phyloP scores from a whole-genome alignment of 2,888 invertebrate genomes.

The Mimumesa dahlbomi region DNA sequence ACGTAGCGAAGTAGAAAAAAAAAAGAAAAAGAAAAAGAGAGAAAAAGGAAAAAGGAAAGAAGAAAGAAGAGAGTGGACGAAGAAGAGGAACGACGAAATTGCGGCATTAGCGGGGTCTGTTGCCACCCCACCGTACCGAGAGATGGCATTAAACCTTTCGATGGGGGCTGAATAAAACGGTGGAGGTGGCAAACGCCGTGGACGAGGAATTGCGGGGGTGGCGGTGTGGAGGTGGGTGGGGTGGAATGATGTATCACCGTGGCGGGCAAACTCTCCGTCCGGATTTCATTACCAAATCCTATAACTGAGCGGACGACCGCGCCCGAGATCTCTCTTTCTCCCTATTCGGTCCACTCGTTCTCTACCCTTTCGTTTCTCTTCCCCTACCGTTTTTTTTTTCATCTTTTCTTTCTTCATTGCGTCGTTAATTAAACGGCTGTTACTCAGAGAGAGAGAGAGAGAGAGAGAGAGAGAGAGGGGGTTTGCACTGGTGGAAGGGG shows the following conservation, averaged over 20 bases:
- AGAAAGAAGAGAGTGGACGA: constrained; percentile 42
- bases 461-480: too few relatives aligned
- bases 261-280: constrained; percentile 59
- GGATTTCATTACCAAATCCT: constrained; percentile 69
- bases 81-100: constrained; percentile 71
- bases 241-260: constrained; percentile 65
- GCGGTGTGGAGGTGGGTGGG: constrained; percentile 50
- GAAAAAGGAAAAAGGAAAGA: neutral
- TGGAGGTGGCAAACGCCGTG: constrained; percentile 19
- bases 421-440: constrained; percentile 66
- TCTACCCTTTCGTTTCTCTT: neutral
- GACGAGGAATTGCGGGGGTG: constrained; percentile 29
- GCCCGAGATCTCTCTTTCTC: constrained; percentile 29
- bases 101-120: constrained; percentile 72
- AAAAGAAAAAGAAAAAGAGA: too few relatives aligned
- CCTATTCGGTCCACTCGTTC: constrained; percentile 36
- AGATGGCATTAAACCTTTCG: constrained; percentile 48
- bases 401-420: constrained; percentile 48
- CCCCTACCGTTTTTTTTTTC: constrained; percentile 20
- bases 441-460: constrained; percentile 43
- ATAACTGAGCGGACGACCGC: constrained; percentile 61
- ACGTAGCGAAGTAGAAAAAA: constrained; percentile 9
- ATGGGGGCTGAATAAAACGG: constrained; percentile 29
- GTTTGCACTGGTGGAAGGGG: constrained; percentile 17
- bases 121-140: constrained; percentile 43